Conservation (phyloP, 2,888 invertebrate genomes). For the Candidula unifasciata region DNA sequence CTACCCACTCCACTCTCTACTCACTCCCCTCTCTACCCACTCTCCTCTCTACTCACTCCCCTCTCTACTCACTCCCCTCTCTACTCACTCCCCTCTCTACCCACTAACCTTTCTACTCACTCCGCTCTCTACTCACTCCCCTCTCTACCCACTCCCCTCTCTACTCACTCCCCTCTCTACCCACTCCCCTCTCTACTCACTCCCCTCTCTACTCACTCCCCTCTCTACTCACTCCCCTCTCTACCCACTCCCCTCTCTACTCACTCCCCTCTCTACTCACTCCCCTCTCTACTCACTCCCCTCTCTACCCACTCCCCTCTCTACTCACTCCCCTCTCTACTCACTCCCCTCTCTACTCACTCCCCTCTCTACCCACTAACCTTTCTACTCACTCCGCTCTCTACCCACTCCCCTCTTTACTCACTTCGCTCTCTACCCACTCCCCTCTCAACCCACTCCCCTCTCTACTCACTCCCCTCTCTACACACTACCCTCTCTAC, state of each 20-base stretch:
- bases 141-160: constrained; percentile 17
- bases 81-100: neutral
- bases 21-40: constrained; percentile 6
- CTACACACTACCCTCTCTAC: neutral
- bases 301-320: no score
- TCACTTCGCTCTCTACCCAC: no score
- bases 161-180: constrained; percentile 10
- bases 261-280: no score
- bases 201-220: neutral
- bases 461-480: neutral
- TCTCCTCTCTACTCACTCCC: constrained; percentile 5
- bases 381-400: no score
- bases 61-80: constrained; percentile 1
- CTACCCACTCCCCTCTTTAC: neutral
- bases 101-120: neutral
- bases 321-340: no score
- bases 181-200: neutral
- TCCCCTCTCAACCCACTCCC: neutral
- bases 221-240: neutral
- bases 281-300: no score
- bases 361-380: no score
- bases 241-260: no score
- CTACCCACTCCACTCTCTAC: neutral
- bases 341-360: no score
- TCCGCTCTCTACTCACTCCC: neutral